Percentiles rank a stretch among this genome's conserved stretches.
phyloP scores from a whole-genome alignment of 2,888 invertebrate species.

The Molanna angustata region DNA sequence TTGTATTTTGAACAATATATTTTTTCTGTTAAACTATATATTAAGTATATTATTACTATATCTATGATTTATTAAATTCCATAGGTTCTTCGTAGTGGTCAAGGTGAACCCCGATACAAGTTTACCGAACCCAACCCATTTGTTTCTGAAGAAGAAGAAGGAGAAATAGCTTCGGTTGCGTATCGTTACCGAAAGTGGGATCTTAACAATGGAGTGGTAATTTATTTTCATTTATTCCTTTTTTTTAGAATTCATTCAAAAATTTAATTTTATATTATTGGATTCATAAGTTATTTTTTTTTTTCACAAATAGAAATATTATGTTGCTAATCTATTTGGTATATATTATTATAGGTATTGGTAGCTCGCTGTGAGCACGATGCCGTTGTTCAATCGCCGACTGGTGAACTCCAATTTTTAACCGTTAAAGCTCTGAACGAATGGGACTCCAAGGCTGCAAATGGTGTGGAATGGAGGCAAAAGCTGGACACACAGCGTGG shows the following conservation, averaged over 20 bases:
- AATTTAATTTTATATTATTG: too few relatives aligned
- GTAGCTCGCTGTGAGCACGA: slow-evolving; percentile 97
- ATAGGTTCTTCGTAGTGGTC: slow-evolving; percentile 62
- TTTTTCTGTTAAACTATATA: too few relatives aligned
- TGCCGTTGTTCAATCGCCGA: slow-evolving; percentile 84
- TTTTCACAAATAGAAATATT: too few relatives aligned
- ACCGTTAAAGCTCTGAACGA: slow-evolving; percentile 98
- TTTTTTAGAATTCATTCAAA: too few relatives aligned
- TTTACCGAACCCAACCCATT: slow-evolving; percentile 94
- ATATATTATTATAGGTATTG: slow-evolving; percentile 60
- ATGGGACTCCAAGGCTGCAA: slow-evolving; percentile 95
- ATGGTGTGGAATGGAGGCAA: slow-evolving; percentile 98
- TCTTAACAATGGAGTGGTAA: slow-evolving; percentile 86
- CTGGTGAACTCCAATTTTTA: slow-evolving; percentile 87
- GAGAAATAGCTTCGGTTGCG: slow-evolving; percentile 91
- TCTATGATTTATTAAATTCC: slow-evolving; percentile 26
- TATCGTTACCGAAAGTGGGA: slow-evolving; percentile 98
- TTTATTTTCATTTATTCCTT: too few relatives aligned
- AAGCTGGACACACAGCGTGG: slow-evolving; percentile 97
- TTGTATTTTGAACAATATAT: too few relatives aligned
- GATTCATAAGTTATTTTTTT: too few relatives aligned
- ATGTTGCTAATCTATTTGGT: too few relatives aligned
- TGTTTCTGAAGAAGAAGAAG: slow-evolving; percentile 86
- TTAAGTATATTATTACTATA: too few relatives aligned
- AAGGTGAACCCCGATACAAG: slow-evolving; percentile 77